Evolutionary conservation across 1,140 invertebrate genomes (phyloP).

Genomic region (Potamilus streckersoni): DNA sequence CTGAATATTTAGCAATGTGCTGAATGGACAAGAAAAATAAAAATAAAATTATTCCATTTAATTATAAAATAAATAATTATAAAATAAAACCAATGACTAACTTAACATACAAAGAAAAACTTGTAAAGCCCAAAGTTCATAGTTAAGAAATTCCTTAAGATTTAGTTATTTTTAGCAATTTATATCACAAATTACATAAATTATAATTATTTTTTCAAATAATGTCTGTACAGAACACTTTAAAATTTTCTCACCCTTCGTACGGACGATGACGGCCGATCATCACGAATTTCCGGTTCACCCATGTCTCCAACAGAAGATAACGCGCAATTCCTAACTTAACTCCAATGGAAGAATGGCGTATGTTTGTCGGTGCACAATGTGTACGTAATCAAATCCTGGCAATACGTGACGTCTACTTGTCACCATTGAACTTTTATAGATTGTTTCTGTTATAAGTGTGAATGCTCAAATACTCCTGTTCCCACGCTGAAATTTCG

Average conservation of each 20-base stretch:
- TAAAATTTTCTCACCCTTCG: too few species aligned
- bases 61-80: background rate
- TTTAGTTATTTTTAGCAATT: too few species aligned
- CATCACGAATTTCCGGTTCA: constrained; percentile 3
- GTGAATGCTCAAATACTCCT: constrained; percentile 41
- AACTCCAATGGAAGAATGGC: background rate
- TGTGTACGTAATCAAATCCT: background rate
- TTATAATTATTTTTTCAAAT: too few species aligned
- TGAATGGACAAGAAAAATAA: background rate
- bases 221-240: too few species aligned
- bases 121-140: too few species aligned
- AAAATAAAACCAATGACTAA: background rate
- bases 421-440: constrained; percentile 4
- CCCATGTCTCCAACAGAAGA: constrained; percentile 7
- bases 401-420: constrained; percentile 5
- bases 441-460: constrained; percentile 25
- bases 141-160: too few species aligned
- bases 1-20: constrained; percentile 1
- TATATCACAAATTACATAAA: too few species aligned
- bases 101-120: too few species aligned
- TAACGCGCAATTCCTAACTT: constrained; percentile 12
- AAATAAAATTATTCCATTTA: background rate
- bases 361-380: background rate
- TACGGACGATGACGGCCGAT: background rate
- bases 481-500: constrained; percentile 36